Conservation (phyloP, 2,113 vertebrate genomes). For the Butorides virescens region DNA sequence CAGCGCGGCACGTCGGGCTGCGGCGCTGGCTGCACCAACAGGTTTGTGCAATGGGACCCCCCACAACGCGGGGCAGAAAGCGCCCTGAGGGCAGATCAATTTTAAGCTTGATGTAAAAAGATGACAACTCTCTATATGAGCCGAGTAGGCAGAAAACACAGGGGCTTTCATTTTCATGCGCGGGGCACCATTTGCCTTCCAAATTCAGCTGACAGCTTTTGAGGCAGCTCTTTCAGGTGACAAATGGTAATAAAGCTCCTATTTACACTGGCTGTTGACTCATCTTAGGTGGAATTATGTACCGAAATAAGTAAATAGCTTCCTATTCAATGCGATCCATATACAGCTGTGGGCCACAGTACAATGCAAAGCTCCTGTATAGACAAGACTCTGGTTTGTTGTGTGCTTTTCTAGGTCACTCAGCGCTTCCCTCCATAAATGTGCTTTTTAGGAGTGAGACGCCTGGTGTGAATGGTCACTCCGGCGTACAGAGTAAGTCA, state of each 20-base stretch:
- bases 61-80: background rate
- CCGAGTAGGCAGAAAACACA: background rate
- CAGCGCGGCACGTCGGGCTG: fast-evolving
- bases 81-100: conserved; percentile 14
- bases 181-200: conserved; percentile 46
- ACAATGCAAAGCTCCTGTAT: conserved; percentile 49
- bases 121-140: conserved; percentile 19
- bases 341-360: conserved; percentile 27
- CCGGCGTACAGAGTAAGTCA: conserved; percentile 50
- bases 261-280: conserved; percentile 75
- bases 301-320: conserved; percentile 75
- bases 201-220: conserved; percentile 64
- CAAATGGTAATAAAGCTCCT: conserved; percentile 65
- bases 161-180: conserved; percentile 50
- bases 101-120: conserved; percentile 12
- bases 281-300: conserved; percentile 77
- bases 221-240: conserved; percentile 63
- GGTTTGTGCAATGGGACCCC: background rate
- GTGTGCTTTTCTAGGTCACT: conserved; percentile 69
- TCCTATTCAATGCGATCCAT: conserved; percentile 52
- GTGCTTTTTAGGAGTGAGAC: conserved; percentile 36
- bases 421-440: conserved; percentile 31
- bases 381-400: conserved; percentile 60
- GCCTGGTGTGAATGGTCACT: conserved; percentile 27
- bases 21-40: background rate